Evolutionary conservation across 2,113 vertebrate species (phyloP).

Genomic region (Desmodus rotundus): DNA sequence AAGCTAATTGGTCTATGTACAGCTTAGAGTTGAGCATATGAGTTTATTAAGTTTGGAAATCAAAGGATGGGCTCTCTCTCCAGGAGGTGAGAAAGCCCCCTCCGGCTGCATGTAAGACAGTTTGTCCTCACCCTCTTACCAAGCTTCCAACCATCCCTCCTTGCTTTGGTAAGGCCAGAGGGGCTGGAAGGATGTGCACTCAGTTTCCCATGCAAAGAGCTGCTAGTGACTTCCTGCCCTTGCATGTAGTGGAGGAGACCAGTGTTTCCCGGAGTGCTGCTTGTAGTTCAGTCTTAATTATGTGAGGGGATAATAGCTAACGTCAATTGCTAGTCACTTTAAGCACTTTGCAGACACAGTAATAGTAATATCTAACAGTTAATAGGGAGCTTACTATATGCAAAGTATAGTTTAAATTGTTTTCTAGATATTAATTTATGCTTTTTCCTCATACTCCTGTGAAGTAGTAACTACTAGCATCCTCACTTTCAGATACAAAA

Average conservation of each 20-base stretch:
- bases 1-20: background rate
- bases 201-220: background rate
- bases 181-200: background rate
- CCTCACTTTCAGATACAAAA: background rate
- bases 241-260: background rate
- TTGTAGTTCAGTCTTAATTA: background rate
- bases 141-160: background rate
- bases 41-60: background rate
- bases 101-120: background rate
- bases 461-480: background rate
- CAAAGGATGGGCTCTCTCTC: background rate
- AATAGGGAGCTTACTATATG: background rate
- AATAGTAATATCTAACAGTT: background rate
- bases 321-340: background rate
- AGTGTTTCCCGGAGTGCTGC: background rate
- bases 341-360: background rate
- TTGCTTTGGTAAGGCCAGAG: background rate
- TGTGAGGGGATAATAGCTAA: background rate
- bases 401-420: background rate
- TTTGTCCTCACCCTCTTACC: background rate
- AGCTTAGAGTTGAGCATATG: background rate
- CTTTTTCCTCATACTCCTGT: background rate
- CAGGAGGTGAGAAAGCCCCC: background rate
- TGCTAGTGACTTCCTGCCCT: background rate
- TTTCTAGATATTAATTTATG: background rate